Percentiles rank a stretch among this genome's conserved stretches.
Evolutionary conservation across 2,113 vertebrate genomes (phyloP).

Genomic region (Bubo blakistoni): DNA sequence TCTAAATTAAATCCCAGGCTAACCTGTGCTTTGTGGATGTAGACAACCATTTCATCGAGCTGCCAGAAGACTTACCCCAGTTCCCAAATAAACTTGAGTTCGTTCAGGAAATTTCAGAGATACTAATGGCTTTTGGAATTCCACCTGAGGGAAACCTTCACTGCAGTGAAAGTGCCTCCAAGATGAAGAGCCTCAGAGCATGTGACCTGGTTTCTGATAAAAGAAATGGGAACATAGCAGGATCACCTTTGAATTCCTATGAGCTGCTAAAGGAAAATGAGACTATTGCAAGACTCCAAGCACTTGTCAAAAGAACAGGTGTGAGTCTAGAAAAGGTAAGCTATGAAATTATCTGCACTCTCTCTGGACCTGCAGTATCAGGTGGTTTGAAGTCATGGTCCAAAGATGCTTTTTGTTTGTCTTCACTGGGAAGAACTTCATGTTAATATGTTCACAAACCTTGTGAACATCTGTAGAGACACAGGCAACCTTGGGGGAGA

Average conservation of each 20-base stretch:
- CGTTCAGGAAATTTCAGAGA: conserved; percentile 96
- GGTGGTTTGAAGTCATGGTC: not conserved
- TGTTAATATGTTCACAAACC: not conserved
- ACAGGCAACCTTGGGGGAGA: not conserved
- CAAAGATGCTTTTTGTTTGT: not conserved
- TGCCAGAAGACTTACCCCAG: conserved; percentile 96
- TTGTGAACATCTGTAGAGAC: not conserved
- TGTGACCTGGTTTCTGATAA: conserved; percentile 90
- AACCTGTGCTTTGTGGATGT: conserved; percentile 99
- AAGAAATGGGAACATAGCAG: conserved; percentile 91
- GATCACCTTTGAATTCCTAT: conserved; percentile 88
- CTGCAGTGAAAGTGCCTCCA: conserved; percentile 85
- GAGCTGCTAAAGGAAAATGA: conserved; percentile 93
- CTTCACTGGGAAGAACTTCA: not conserved
- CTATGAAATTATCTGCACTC: not conserved
- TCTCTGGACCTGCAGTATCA: not conserved
- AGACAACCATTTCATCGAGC: conserved; percentile 96
- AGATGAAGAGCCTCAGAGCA: conserved; percentile 81
- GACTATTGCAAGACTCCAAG: conserved; percentile 93
- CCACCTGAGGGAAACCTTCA: conserved; percentile 90
- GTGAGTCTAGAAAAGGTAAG: conserved; percentile 94
- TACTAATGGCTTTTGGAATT: conserved; percentile 89
- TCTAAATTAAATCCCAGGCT: conserved; percentile 78
- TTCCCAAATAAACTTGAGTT: conserved; percentile 99
- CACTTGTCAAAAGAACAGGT: conserved; percentile 95